Base-by-base conservation (phyloP, 2,113 vertebrate genomes). In the Pseudonaja textilis region DNA sequence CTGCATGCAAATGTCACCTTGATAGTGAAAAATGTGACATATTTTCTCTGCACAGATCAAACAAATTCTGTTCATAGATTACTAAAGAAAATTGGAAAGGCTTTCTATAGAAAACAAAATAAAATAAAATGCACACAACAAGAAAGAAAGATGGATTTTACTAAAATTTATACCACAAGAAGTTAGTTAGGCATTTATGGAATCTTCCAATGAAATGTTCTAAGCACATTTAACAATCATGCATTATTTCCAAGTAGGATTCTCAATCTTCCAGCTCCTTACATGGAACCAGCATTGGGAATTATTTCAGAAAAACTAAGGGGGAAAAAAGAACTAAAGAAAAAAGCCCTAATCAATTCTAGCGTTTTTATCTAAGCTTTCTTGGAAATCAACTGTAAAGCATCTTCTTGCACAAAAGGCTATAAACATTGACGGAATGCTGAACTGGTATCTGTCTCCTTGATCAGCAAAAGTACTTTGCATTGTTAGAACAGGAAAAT, bases 51-150 rank as follows among this genome's bases (percentile, higher is more conserved):
- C 57, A 93, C 47, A 91, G 93, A 88, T 89, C 92, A 93, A 59
- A 91, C 57, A 92, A 92, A 94, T 93, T 92, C 87, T 90, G 69
- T 81, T 92, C 88, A 90, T 88, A 69, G 74, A 61, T 55, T 87
- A 85, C 56, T 54, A 56, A 89, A 59, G 47, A 7, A 87, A 50
- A 69, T 56, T 87, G 90, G 87, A 93, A 93, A 89, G 88, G 29
- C n/a, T 55, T 91, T n/a, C 14, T 93, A n/a, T 16, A 9, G 0
- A n/a, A 47, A 47, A 47, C 8, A 47, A 47, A 6, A 34, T 25
- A 50, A 52, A 69, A 39, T 81, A 47, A 91, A 88, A 89, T 39
- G 74, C 22, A 50, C 25, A 47, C 29, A 91, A 52, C 50, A 25
- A 56, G 50, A 52, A 55, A 50, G 85, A 18, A 85, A 89, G 54